Conservation (phyloP, 53 echinoderm and acorn worm species). For the Luidia sarsii region DNA sequence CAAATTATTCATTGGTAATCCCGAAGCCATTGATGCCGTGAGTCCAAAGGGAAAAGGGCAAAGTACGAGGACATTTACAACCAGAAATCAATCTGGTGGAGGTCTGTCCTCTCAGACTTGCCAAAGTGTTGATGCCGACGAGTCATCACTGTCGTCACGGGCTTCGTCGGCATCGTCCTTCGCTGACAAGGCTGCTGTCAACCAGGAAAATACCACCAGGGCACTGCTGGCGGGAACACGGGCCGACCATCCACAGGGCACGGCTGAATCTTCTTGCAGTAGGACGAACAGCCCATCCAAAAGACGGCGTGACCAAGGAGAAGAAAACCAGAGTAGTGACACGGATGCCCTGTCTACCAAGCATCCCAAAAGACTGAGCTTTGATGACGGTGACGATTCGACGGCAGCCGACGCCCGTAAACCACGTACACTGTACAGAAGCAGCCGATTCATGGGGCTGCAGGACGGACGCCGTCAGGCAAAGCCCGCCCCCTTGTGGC, state of each 20-base stretch:
- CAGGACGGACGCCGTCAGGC: background rate
- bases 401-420: background rate
- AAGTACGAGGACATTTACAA: background rate
- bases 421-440: background rate
- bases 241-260: background rate
- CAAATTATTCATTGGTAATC: too few species aligned
- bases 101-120: too few species aligned
- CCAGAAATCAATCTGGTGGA: too few species aligned
- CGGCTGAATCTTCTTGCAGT: background rate
- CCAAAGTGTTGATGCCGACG: slow-evolving; percentile 1
- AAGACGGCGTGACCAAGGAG: background rate
- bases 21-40: too few species aligned
- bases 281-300: slow-evolving; percentile 27
- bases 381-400: background rate
- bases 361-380: slow-evolving; percentile 1
- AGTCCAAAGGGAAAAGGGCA: background rate
- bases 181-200: background rate
- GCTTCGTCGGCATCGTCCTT: slow-evolving; percentile 10
- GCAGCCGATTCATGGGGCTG: background rate
- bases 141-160: slow-evolving; percentile 3
- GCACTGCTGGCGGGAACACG: background rate
- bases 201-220: background rate
- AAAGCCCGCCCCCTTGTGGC: slow-evolving; percentile 37
- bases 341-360: slow-evolving; percentile 27
- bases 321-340: slow-evolving; percentile 23